These are phyloP conservation scores for Yponomeuta cagnagella DNA, from an alignment of 2,888 invertebrate species.

Conservation along the genomic window DNA sequence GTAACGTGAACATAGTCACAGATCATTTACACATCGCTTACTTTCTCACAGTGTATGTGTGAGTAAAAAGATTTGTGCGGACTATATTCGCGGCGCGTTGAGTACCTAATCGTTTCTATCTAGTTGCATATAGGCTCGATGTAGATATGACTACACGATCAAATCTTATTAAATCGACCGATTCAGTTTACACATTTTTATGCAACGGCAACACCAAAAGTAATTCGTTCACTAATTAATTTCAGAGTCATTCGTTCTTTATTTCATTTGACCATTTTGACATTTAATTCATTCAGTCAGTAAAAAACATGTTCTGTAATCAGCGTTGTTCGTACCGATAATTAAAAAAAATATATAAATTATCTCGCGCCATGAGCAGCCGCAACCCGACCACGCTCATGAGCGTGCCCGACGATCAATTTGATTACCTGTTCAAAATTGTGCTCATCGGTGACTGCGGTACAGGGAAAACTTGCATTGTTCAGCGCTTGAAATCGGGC, in stretches of 20 bases:
- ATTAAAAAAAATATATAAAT: not conserved
- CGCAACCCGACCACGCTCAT: constrained; percentile 86
- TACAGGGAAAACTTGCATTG: constrained; percentile 95
- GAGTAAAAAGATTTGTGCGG: too few species aligned
- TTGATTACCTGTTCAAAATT: constrained; percentile 96
- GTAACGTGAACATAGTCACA: too few species aligned
- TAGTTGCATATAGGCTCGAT: too few species aligned
- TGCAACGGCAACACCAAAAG: not conserved
- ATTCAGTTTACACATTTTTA: not conserved
- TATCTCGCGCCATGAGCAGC: constrained; percentile 74
- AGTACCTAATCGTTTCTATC: too few species aligned
- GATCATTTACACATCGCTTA: too few species aligned
- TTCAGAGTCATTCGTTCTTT: not conserved
- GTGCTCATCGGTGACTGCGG: constrained; percentile 95
- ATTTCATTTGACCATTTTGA: not conserved
- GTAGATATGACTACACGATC: not conserved
- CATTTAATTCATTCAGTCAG: not conserved
- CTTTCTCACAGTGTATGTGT: too few species aligned
- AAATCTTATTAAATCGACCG: not conserved
- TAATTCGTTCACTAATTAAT: not conserved
- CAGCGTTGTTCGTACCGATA: not conserved
- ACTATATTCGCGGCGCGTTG: too few species aligned
- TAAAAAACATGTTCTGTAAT: not conserved
- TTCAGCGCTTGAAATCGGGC: constrained; percentile 96
- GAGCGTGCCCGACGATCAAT: constrained; percentile 86